phyloP scores from a whole-genome alignment of 2,797 vertebrate genomes.

The Tapera naevia region DNA sequence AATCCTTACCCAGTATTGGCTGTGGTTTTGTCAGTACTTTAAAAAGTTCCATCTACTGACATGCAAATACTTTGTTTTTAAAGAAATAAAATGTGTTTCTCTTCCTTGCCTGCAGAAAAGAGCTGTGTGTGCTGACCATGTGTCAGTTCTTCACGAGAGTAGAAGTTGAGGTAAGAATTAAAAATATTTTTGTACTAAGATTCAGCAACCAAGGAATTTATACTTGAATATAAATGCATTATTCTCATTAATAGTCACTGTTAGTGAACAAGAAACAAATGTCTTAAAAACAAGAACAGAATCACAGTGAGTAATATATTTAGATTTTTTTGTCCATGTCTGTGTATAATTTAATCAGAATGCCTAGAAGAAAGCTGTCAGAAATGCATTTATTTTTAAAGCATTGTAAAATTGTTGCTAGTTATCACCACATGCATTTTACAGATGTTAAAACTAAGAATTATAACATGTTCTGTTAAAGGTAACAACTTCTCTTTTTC shows the following conservation, averaged over 20 bases:
- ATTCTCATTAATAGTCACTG: neutral
- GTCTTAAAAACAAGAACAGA: neutral
- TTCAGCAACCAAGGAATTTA: neutral
- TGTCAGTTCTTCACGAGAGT: slow-evolving; percentile 92
- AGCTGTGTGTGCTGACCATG: slow-evolving; percentile 85
- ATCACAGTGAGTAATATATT: neutral
- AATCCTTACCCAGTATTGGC: neutral
- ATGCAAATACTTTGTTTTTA: neutral
- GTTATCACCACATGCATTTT: neutral
- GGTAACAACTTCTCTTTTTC: neutral
- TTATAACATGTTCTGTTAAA: neutral
- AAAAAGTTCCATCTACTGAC: neutral
- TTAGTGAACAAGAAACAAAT: neutral
- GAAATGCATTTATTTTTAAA: neutral
- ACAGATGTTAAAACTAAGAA: neutral
- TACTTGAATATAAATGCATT: neutral
- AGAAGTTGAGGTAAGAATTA: slow-evolving; percentile 89
- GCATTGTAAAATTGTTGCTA: neutral
- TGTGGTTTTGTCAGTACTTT: neutral
- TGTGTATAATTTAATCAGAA: neutral
- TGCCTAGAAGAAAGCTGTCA: neutral
- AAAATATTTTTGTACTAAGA: neutral
- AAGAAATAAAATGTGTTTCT: neutral
- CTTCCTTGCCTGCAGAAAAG: slow-evolving; percentile 75
- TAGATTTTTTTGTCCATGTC: neutral